Evolutionary conservation across 2,888 invertebrate species (phyloP), one percentile per base, ranked within the genome.

Genomic region (Salticus scenicus): DNA sequence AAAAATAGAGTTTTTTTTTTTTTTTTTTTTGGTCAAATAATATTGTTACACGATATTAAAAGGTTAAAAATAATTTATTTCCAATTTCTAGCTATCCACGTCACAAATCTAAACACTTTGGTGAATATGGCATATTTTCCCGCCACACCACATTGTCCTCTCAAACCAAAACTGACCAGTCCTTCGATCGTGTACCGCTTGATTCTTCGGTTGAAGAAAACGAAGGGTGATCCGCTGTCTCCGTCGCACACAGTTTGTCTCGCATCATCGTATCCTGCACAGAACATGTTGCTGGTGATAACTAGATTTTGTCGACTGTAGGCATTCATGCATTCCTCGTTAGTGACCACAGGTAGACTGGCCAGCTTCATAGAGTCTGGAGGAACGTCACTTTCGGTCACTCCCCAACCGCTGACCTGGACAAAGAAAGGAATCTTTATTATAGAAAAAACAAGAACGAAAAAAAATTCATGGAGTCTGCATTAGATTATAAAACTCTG

Each of bases 361-460:
- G 87, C 88, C 75, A 88, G 71, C 30, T 76, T 41, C 1, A 89
- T 67, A 12, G 30, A 66, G 0, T 42, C 69, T 0, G 89, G 73
- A 4, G 33, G 66, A 7, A 72, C 27, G 2, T 69, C 64, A 2
- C 72, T 78, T 37, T 88, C 87, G 8, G 51, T 87, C 31, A 74
- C 20, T 20, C 89, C 89, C 89, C 89, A 89, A n/a, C 89, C 89
- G 12, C 85, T 87, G 1, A 88, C 80, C 88, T 86, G 57, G 24
- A 24, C 8, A 57, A n/a, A 24, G 24, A 24, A 47, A 14, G 17
- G n/a, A 37, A 37, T n/a, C n/a, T n/a, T n/a, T n/a, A n/a, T n/a
- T n/a, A n/a, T n/a, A n/a, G n/a, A n/a, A n/a, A n/a, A n/a, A n/a
- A n/a, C n/a, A n/a, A 37, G 7, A 37, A 37, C 12, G 37, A 37